phyloP scores from a whole-genome alignment of 2,797 vertebrate genomes.

The Poecile montanus region DNA sequence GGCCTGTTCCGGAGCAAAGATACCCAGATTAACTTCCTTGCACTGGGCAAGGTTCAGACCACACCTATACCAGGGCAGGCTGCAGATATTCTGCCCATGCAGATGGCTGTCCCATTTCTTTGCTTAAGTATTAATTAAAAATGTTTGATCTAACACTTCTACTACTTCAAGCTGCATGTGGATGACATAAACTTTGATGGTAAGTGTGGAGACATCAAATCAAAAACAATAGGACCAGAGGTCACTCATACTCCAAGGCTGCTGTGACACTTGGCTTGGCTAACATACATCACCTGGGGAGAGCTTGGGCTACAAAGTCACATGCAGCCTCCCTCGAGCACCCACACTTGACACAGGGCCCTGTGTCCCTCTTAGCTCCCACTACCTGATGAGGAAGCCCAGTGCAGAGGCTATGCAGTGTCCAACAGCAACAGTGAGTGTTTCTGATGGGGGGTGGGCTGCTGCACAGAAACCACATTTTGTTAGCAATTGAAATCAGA shows the following conservation, averaged over 20 bases:
- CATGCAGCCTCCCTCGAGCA: neutral
- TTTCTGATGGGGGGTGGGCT: neutral
- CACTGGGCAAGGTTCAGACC: neutral
- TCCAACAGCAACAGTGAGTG: rapidly evolving
- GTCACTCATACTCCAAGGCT: neutral
- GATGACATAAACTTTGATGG: neutral
- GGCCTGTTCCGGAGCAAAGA: conserved; percentile 39
- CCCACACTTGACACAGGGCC: neutral
- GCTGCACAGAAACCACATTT: neutral
- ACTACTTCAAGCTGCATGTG: neutral
- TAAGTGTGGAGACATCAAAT: neutral
- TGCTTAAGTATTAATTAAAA: neutral
- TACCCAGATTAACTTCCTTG: neutral
- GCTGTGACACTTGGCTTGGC: neutral
- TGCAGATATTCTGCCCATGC: neutral
- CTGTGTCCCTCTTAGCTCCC: neutral
- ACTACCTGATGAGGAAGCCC: neutral
- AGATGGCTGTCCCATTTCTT: neutral
- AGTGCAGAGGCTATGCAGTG: neutral
- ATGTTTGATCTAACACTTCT: neutral
- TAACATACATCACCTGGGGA: neutral
- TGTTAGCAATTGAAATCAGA: conserved; percentile 14
- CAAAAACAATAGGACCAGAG: neutral
- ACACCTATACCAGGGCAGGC: neutral
- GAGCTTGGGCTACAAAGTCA: neutral